Evolutionary conservation across 2,888 invertebrate genomes (phyloP).

Genomic region (Zaprionus obscuricornis): DNA sequence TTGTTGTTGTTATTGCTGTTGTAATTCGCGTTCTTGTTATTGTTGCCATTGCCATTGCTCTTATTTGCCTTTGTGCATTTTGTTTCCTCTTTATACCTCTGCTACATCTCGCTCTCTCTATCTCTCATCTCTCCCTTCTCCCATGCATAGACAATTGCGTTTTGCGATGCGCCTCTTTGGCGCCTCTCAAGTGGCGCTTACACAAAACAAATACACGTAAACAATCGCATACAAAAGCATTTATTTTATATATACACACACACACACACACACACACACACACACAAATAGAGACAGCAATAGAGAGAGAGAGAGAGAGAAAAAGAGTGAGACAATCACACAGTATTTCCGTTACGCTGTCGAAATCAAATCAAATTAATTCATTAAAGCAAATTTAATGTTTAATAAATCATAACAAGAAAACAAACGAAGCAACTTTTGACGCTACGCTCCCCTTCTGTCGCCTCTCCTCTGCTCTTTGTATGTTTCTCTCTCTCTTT

Average conservation of each 20-base stretch:
- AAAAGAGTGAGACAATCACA: neutral
- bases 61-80: constrained; percentile 46
- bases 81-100: constrained; percentile 10
- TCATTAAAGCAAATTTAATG: constrained; percentile 68
- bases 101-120: too few species aligned
- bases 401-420: constrained; percentile 69
- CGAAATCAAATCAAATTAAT: constrained; percentile 73
- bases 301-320: neutral
- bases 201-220: constrained; percentile 17
- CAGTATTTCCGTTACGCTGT: constrained; percentile 49
- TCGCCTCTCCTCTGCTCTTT: constrained; percentile 2
- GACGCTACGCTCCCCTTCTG: neutral
- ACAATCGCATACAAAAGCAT: too few species aligned
- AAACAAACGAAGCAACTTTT: constrained; percentile 45
- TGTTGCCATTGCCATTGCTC: neutral
- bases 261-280: constrained; percentile 7
- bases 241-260: too few species aligned
- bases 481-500: constrained; percentile 15
- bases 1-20: constrained; percentile 19
- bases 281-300: neutral
- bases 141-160: constrained; percentile 53
- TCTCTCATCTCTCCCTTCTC: neutral
- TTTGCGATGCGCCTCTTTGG: constrained; percentile 57
- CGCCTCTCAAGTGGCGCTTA: constrained; percentile 60
- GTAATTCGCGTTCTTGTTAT: constrained; percentile 1